Base-by-base conservation (phyloP, 2,113 vertebrate species). In the Sinocyclocheilus anshuiensis region DNA sequence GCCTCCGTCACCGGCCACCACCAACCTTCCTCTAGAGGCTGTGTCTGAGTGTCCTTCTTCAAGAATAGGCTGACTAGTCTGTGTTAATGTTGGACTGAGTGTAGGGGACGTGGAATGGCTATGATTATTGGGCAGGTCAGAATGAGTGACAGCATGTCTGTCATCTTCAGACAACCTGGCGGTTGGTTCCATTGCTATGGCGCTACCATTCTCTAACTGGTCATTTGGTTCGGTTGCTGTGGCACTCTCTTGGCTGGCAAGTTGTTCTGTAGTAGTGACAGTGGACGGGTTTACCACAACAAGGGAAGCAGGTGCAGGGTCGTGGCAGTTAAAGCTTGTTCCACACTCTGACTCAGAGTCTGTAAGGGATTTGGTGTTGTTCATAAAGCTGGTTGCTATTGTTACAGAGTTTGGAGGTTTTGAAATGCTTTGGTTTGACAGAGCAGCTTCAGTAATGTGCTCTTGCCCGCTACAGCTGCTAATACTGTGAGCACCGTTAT, bases 351-450 rank as follows among this genome's bases (percentile, higher is more conserved):
- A 81, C 95, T 93, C 95, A 96, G 96, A 96, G 91, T 96, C 94
- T 94, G 94, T 95, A 92, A 95, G 94, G 95, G 96, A 94, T 86
- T 87, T 90, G 89, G 88, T 89, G 87, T 86, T 89, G 86, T 89
- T 90, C 94, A 95, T 94, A 84, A 95, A 92, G 94, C 89, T 91
- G 89, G 89, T 89, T 84, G 88, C 82, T 89, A 86, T 87, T 84
- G 88, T 89, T 84, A 87, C 79, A 84, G 88, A 87, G 80, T 86
- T 87, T 81, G 80, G 96, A 96, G 95, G 96, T 95, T 96, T 96
- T 95, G 95, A 96, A 96, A 97, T 96, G 95, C 96, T 97, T 97
- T 97, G 96, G 96, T 97, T 97, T 97, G 96, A 96, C 95, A 97
- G 95, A 95, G 95, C 95, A 93, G 94, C 94, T 94, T 97, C 95